These are phyloP conservation scores for Mesochorus sp. DNA, from an alignment of 2,888 invertebrate species.

Conservation along the genomic window DNA sequence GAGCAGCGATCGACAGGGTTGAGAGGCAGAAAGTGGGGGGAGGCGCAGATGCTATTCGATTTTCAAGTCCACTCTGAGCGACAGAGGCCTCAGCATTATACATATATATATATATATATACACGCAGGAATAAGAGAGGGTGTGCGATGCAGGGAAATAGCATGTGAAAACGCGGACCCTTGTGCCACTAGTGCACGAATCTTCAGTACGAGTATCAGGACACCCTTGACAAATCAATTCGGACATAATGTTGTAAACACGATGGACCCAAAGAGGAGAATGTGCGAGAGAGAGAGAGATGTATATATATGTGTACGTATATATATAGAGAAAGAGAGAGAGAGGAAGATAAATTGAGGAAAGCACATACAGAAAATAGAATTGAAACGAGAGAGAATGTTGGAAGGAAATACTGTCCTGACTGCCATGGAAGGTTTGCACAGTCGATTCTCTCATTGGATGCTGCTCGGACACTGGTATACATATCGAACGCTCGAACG, in stretches of 20 bases:
- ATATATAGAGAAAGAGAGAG: conserved; percentile 23
- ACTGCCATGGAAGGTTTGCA: conserved; percentile 67
- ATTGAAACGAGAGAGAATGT: conserved; percentile 2
- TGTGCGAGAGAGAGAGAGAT: no score
- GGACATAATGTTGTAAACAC: conserved; percentile 79
- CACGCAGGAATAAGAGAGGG: neutral
- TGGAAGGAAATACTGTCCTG: conserved; percentile 30
- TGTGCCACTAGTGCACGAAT: conserved; percentile 40
- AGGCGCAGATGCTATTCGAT: conserved; percentile 67
- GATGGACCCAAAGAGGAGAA: conserved; percentile 64
- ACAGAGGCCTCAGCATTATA: conserved; percentile 55
- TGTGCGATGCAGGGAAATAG: conserved; percentile 29
- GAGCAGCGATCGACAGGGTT: conserved; percentile 24
- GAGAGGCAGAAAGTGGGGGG: conserved; percentile 27
- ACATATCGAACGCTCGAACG: conserved; percentile 9
- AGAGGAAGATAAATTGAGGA: neutral
- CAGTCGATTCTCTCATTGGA: conserved; percentile 57
- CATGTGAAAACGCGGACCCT: conserved; percentile 30
- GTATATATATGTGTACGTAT: no score
- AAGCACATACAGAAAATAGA: conserved; percentile 13
- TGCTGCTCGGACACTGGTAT: conserved; percentile 20
- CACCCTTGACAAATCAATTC: conserved; percentile 79
- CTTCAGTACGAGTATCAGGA: conserved; percentile 50
- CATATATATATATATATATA: neutral
- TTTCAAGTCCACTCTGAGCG: conserved; percentile 73